Conservation (phyloP, 2,797 vertebrate species). For the Gouania willdenowi region DNA sequence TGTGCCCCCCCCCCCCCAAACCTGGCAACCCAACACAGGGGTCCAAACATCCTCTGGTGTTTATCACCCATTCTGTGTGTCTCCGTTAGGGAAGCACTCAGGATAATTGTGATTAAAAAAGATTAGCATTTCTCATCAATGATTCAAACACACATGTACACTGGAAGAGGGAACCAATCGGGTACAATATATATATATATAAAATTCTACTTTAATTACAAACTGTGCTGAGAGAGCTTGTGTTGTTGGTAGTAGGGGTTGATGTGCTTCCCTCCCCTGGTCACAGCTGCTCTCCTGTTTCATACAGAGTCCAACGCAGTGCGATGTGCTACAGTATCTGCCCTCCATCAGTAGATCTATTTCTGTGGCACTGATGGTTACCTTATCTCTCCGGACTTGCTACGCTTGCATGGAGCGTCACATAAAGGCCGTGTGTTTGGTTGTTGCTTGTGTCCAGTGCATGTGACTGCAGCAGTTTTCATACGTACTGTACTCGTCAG, state of each 20-base stretch:
- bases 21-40: constrained; percentile 54
- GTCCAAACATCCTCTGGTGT: constrained; percentile 50
- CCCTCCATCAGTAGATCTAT: constrained; percentile 44
- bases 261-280: constrained; percentile 6
- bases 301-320: constrained; percentile 39
- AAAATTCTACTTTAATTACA: no score
- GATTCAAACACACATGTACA: constrained; percentile 31
- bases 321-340: constrained; percentile 16
- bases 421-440: no score
- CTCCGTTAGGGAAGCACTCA: constrained; percentile 42
- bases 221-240: constrained; percentile 24
- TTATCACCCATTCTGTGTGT: constrained; percentile 4
- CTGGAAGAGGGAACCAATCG: constrained; percentile 3
- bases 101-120: constrained; percentile 73
- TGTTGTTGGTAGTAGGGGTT: constrained; percentile 16
- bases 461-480: no score
- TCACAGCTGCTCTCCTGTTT: constrained; percentile 31
- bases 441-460: background rate
- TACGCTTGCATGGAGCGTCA: no score
- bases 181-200: no score
- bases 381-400: constrained; percentile 39
- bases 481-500: no score
- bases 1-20: constrained; percentile 29
- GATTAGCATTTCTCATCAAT: constrained; percentile 65
- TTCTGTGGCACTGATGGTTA: constrained; percentile 54